Evolutionary conservation across 2,888 invertebrate genomes (phyloP), one percentile per base, ranked within the genome.

Genomic region (Smittia aterrima): DNA sequence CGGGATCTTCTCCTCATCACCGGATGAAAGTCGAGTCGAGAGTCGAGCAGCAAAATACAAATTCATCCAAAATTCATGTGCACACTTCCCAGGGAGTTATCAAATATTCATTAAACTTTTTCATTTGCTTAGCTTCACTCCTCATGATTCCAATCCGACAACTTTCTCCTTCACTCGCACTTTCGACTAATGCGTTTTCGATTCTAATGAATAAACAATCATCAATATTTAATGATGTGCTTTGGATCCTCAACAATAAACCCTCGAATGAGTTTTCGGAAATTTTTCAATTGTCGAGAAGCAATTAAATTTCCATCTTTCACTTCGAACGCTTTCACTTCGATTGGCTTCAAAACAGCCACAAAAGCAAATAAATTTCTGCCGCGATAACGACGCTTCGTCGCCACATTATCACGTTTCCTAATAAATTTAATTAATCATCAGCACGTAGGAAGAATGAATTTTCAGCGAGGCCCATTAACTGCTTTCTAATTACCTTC

Each of bases 401-500:
- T 13, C 25, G 27, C 22, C 64, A 27, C 67, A 41, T 40, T 67
- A 41, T 20, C 40, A 40, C 67, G 40, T 67, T 41, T 38, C 13
- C n/a, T 38, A 40, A 40, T 40, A 40, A 38, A 40, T 40, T 67
- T 40, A 20, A 67, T 67, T 67, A 67, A 67, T 67, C 13, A 40
- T 58, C 38, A 3, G 11, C 47, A n/a, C 47, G 47, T 47, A 47
- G 47, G 4, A 11, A 9, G 47, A 2, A 47, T 16, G 32, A 47
- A n/a, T 47, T 47, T 16, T 47, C 47, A 16, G 16, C n/a, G 16
- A 47, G 11, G 47, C 16, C 47, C 47, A 32, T 47, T 27, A 64
- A 64, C 1, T n/a, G 9, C 3, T 64, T 11, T 47, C 54, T 72
- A 72, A 72, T 72, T 72, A 72, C 72, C 72, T 72, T 72, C 62